Conservation (phyloP, 2,888 invertebrate genomes). For the Leptopterna dolabrata region DNA sequence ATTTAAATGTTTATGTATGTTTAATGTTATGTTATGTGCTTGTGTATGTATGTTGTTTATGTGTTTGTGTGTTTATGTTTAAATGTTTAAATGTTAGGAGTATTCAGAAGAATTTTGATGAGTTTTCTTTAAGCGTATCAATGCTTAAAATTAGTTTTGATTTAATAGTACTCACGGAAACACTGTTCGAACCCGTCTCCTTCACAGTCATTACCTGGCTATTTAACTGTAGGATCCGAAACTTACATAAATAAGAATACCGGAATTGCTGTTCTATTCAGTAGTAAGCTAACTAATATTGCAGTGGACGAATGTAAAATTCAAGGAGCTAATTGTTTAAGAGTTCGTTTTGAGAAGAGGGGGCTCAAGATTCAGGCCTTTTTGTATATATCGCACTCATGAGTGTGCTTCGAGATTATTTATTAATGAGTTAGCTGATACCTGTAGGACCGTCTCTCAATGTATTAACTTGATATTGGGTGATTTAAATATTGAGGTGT, state of each 20-base stretch:
- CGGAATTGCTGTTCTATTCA: background rate
- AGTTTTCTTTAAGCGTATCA: background rate
- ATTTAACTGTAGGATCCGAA: too few species aligned
- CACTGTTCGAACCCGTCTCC: background rate
- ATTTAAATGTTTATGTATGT: background rate
- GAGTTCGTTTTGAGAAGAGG: background rate
- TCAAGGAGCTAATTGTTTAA: background rate
- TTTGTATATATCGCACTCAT: too few species aligned
- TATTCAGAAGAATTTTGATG: constrained; percentile 9
- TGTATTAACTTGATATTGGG: background rate
- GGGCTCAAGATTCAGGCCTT: background rate
- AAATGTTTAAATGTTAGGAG: constrained; percentile 9
- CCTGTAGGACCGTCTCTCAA: background rate
- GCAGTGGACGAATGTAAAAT: background rate
- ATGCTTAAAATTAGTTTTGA: background rate
- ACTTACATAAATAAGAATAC: background rate
- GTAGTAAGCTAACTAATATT: background rate
- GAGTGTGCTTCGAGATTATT: background rate
- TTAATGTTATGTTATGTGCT: too few species aligned
- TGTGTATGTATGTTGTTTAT: too few species aligned
- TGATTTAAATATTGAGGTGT: too few species aligned
- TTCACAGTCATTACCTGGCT: background rate
- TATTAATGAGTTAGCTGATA: background rate
- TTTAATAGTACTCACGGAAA: background rate
- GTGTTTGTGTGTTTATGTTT: too few species aligned